Evolutionary conservation across 2,797 vertebrate genomes (phyloP).

Genomic region (Geotrypetes seraphini): DNA sequence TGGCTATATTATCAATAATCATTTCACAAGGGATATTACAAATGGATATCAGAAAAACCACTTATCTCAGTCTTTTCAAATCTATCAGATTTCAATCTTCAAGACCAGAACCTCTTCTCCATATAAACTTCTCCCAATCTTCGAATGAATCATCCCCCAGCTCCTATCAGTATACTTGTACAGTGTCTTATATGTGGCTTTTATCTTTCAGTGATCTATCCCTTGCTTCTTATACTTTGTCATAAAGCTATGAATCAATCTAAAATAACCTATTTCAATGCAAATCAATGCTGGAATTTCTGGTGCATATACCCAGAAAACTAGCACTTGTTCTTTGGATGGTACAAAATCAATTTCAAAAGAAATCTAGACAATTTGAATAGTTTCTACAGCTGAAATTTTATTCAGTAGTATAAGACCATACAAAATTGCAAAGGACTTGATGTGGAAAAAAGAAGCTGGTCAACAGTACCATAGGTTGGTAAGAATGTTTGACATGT

Average conservation of each 20-base stretch:
- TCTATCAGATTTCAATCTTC: too few relatives aligned
- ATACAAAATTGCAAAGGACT: slow-evolving; percentile 1
- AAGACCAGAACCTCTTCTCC: too few relatives aligned
- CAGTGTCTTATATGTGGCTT: too few relatives aligned
- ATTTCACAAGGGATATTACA: too few relatives aligned
- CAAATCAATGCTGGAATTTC: slow-evolving; percentile 13
- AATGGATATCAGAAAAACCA: too few relatives aligned
- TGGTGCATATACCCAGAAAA: not conserved
- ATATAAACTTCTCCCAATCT: too few relatives aligned
- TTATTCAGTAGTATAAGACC: not conserved
- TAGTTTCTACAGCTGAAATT: not conserved
- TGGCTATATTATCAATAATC: too few relatives aligned
- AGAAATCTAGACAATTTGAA: slow-evolving; percentile 9
- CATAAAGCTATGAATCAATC: slow-evolving; percentile 9
- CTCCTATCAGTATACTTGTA: too few relatives aligned
- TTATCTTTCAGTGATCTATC: too few relatives aligned
- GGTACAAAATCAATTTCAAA: slow-evolving; percentile 12
- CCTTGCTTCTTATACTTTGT: slow-evolving; percentile 1
- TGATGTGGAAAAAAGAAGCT: not conserved
- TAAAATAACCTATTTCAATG: slow-evolving; percentile 4
- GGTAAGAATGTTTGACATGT: not conserved
- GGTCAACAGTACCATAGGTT: not conserved
- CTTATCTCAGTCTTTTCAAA: too few relatives aligned
- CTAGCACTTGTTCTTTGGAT: slow-evolving; percentile 2
- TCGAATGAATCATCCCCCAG: too few relatives aligned